Conservation (phyloP, 2,888 invertebrate genomes). For the Epinotia brunnichana region DNA sequence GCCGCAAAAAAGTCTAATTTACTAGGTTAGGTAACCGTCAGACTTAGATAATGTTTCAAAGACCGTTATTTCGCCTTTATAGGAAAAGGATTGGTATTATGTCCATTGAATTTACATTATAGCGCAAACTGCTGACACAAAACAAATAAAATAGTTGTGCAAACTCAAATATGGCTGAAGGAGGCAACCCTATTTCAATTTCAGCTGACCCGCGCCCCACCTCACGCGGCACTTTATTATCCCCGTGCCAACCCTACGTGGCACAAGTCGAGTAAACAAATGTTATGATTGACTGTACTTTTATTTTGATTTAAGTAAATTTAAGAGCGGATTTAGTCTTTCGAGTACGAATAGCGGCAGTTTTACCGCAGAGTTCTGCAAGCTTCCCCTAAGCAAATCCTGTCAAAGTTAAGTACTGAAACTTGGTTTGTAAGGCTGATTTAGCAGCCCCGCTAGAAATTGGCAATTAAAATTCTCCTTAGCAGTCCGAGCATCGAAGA, state of each 20-base stretch:
- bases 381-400: not conserved
- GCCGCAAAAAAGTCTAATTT: not conserved
- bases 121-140: slow-evolving; percentile 39
- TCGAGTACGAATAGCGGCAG: not conserved
- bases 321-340: not conserved
- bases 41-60: slow-evolving; percentile 26
- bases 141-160: slow-evolving; percentile 41
- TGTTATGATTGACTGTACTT: slow-evolving; percentile 7
- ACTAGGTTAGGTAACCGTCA: slow-evolving; percentile 6
- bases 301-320: slow-evolving; percentile 34
- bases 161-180: slow-evolving; percentile 48
- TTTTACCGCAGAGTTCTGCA: not conserved
- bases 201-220: slow-evolving; percentile 61
- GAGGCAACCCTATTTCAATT: slow-evolving; percentile 68
- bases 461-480: not conserved
- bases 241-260: slow-evolving; percentile 54
- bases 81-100: slow-evolving; percentile 24
- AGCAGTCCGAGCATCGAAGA: not conserved
- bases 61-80: slow-evolving; percentile 14
- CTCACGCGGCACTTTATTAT: slow-evolving; percentile 63
- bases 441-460: not conserved
- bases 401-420: not conserved
- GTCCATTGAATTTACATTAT: slow-evolving; percentile 41
- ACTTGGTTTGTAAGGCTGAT: not conserved
- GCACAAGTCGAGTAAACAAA: slow-evolving; percentile 45